Evolutionary conservation across 2,797 vertebrate genomes (phyloP).

Genomic region (Mus spretus): DNA sequence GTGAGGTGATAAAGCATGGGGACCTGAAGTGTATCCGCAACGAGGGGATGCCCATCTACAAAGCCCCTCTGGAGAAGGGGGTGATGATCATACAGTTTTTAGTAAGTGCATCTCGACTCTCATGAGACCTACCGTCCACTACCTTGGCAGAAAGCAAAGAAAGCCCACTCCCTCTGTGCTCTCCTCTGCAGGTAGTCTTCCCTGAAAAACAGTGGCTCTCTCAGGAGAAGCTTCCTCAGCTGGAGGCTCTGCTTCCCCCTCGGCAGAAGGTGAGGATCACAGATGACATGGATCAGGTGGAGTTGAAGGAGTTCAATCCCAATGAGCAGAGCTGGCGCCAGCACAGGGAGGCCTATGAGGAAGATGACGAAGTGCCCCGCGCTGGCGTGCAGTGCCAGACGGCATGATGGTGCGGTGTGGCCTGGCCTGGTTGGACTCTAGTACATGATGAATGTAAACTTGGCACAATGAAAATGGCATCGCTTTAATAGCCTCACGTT

Average conservation of each 20-base stretch:
- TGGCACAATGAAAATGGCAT: constrained; percentile 87
- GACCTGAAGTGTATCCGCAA: constrained; percentile 92
- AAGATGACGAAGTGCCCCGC: constrained; percentile 92
- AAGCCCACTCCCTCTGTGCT: background rate
- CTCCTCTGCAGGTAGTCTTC: constrained; percentile 92
- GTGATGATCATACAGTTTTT: constrained; percentile 94
- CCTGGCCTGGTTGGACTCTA: background rate
- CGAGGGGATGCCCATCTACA: constrained; percentile 97
- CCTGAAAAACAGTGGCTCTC: constrained; percentile 96
- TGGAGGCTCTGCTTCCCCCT: constrained; percentile 94
- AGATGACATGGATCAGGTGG: constrained; percentile 97
- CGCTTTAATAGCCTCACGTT: constrained; percentile 80
- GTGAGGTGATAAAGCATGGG: constrained; percentile 94
- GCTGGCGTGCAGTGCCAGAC: constrained; percentile 96
- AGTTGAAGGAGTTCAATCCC: constrained; percentile 92
- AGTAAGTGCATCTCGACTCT: constrained; percentile 87
- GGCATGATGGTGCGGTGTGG: constrained; percentile 83
- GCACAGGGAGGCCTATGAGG: constrained; percentile 93
- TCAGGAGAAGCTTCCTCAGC: constrained; percentile 91
- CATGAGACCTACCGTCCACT: background rate
- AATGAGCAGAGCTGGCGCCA: constrained; percentile 89
- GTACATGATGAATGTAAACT: constrained; percentile 75
- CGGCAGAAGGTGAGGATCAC: constrained; percentile 93
- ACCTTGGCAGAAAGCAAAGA: too few relatives aligned
- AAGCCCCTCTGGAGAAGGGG: constrained; percentile 94